Evolutionary conservation across 2,888 invertebrate genomes (phyloP), one percentile per base, ranked within the genome.

Genomic region (Drosophila recens): DNA sequence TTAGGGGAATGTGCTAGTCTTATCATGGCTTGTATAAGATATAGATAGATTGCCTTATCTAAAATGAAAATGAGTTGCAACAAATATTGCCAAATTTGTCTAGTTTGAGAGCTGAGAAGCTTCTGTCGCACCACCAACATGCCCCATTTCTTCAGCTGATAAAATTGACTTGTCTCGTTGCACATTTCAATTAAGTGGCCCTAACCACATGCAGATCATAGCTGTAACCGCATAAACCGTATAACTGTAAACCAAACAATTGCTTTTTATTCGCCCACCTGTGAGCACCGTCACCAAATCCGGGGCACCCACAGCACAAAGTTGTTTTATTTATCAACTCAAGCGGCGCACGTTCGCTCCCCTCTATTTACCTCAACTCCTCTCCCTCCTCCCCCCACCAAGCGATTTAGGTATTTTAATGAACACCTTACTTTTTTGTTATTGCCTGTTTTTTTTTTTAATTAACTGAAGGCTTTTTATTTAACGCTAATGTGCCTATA

Each of bases 241-340:
- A 36, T 36, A 51, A 36, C 51, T 36, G 36, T 36, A 43, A 33
- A 15, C 52, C 42, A 30, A 36, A 58, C 23, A 46, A 45, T 56
- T 53, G 38, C 17, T 17, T 20, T 34, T 40, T 11, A 30, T 23
- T 40, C 36, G 42, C 36, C 36, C 59, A 59, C 63, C 59, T 77
- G 54, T 15, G 33, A 36, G 36, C 51, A 17, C n/a, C 48, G 53
- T 54, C 53, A 11, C 49, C 17, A 42, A 11, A 11, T 38, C 27
- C 27, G 52, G 58, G 9, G 17, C 49, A 67, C 40, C 53, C 57
- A 67, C 46, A 61, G n/a, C 45, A 27, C 34, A 68, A 62, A 65
- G 58, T 42, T 0, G 62, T 66, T 80, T 75, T 75, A 73, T 70
- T 84, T 82, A 82, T 82, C 75, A 84, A 87, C 79, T 76, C 61